Evolutionary conservation across 2,888 invertebrate species (phyloP).

Genomic region (Timema podura): DNA sequence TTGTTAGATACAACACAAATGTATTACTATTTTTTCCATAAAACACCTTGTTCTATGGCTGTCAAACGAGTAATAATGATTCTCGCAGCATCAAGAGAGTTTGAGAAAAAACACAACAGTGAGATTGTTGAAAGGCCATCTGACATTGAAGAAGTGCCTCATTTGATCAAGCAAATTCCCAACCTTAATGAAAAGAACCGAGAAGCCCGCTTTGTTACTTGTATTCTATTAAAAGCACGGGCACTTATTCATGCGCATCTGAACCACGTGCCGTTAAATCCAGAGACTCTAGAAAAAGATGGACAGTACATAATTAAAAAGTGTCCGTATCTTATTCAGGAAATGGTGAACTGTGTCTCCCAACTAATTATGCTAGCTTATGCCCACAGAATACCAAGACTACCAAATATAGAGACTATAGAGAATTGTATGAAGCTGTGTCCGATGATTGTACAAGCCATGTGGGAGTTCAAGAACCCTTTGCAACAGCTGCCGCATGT

Average conservation of each 20-base stretch:
- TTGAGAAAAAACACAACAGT: slow-evolving; percentile 88
- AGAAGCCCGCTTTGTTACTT: slow-evolving; percentile 88
- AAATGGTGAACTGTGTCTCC: slow-evolving; percentile 95
- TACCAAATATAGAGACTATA: slow-evolving; percentile 88
- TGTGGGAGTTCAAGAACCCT: slow-evolving; percentile 94
- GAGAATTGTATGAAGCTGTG: slow-evolving; percentile 97
- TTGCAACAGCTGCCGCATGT: slow-evolving; percentile 92
- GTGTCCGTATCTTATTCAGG: slow-evolving; percentile 91
- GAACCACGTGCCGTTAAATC: slow-evolving; percentile 73
- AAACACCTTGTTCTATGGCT: slow-evolving; percentile 91
- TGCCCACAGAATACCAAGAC: slow-evolving; percentile 76
- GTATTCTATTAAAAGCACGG: slow-evolving; percentile 87
- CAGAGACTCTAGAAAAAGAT: slow-evolving; percentile 78
- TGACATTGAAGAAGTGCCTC: slow-evolving; percentile 92
- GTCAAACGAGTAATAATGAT: slow-evolving; percentile 96
- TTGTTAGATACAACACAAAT: slow-evolving; percentile 94
- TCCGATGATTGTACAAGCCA: slow-evolving; percentile 94
- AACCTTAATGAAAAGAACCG: slow-evolving; percentile 95
- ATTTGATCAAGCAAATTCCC: slow-evolving; percentile 87
- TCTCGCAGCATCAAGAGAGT: slow-evolving; percentile 93
- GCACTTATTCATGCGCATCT: slow-evolving; percentile 95
- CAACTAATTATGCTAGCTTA: slow-evolving; percentile 89
- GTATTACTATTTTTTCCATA: slow-evolving; percentile 93
- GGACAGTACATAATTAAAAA: slow-evolving; percentile 79
- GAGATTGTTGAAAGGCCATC: slow-evolving; percentile 89